Base-by-base conservation (phyloP, 2,113 vertebrate species). In the Lagopus muta region DNA sequence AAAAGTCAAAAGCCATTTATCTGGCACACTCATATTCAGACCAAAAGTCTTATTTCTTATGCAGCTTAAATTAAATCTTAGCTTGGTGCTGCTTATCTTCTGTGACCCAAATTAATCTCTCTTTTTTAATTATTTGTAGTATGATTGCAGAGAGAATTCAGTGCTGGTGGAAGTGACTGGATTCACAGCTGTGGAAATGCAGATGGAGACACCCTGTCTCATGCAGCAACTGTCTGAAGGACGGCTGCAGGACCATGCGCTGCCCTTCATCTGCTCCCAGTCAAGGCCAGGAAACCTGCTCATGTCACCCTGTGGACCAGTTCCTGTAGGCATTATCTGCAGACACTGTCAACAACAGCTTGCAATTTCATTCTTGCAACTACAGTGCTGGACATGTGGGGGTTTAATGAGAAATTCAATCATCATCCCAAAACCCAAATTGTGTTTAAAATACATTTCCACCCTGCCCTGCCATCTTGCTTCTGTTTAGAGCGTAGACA, bases 301-400 rank as follows among this genome's bases (percentile, higher is more conserved):
- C 0, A 0, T 73, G 28, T 36, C 66, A 87, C 8, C 43, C 54
- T 30, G n/a, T 0, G 5, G 80, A 19, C 9, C 1, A 1, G 16
- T 54, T 70, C 34, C 8, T 7, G 16, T 36, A 9, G 0, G 1
- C 7, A 7, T 13, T 67, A 3, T 30, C 83, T 92, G 83, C 2
- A 3, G 36, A 54, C 1, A 3, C 34, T 79, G 48, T 40, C 48
- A 70, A 57, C 4, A 6, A 5, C 1, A 0, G 6, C 32, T 89
- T 62, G 50, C 22, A 50, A 27, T 62, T 61, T 69, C 8, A 71
- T 79, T 85, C 43, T 47, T 62, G 65, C 30, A 43, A 27, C 40
- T 71, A 18, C 40, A 76, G n/a, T 30, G 64, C 58, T 43, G 50
- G 32, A 67, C 25, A 43, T 0, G 0, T 50, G 42, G 11, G 42